Base-by-base conservation (phyloP, 1,140 invertebrate species). In the Drosophila willistoni region DNA sequence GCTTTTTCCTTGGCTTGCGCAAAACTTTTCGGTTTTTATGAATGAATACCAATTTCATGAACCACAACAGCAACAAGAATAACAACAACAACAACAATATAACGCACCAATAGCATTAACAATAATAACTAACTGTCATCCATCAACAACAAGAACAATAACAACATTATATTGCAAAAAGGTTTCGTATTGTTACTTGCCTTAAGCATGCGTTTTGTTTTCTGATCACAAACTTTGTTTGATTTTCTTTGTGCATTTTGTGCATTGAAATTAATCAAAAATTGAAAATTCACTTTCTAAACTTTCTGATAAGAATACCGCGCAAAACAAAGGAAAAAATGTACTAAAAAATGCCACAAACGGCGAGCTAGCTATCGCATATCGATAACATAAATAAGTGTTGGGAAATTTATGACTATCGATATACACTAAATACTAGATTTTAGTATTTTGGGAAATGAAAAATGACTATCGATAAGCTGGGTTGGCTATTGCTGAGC, bases 11-110 rank as follows among this genome's bases (percentile, higher is more conserved):
- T 59, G 56, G 72, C 67, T 36, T 59, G 56, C 56, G 56, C 62
- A 59, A 59, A 57, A 36, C 51, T 75, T 74, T 17, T 17, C 33
- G 61, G 71, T 79, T 86, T 86, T 86, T 86, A 86, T 86, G 82
- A 86, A 86, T 86, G 82, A 86, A 86, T n/a, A 34, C 44, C 62
- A 51, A 44, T 51, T 29, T 29, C 61, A 51, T 41, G 60, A 77
- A 55, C 17, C 63, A 51, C 41, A 63, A 44, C 63, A 79, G 61
- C 12, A 73, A 55, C 39, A 61, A 67, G 42, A 22, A 19, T 19
- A 19, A 19, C n/a, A 54, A 34, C 42, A 54, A 39, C 36, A 69
- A 34, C 19, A 22, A 39, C 9, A 29, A 7, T 29, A 29, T 29
- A 29, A 29, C 5, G 6, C 29, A 51, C 7, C 59, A 79, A 64